A percentile compares a stretch with the other conserved stretches of the same genome.
phyloP scores from a whole-genome alignment of 2,888 invertebrate genomes.

The Stegana nigrithorax region DNA sequence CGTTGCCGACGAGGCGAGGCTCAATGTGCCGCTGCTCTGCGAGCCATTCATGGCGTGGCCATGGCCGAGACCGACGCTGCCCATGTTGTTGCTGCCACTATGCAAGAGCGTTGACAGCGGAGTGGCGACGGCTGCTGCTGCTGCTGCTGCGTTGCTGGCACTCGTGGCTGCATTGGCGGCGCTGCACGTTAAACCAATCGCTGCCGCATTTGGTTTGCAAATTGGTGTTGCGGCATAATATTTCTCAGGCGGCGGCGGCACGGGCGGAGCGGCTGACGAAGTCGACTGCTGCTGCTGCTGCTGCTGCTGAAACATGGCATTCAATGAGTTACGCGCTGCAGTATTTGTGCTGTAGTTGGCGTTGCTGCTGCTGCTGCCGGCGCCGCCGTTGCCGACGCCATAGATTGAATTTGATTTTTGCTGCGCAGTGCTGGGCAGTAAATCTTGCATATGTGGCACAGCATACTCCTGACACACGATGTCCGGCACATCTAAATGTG shows the following conservation, averaged over 20 bases:
- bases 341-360: conserved; percentile 46
- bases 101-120: conserved; percentile 13
- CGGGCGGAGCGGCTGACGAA: conserved; percentile 72
- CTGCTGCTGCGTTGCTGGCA: background rate
- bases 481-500: conserved; percentile 73
- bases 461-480: conserved; percentile 75
- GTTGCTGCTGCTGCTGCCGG: conserved; percentile 47
- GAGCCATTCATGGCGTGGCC: conserved; percentile 34
- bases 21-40: conserved; percentile 52
- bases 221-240: conserved; percentile 81
- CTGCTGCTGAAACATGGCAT: conserved; percentile 42
- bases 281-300: conserved; percentile 29
- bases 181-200: no score
- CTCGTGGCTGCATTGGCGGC: no score
- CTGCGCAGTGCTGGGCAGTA: conserved; percentile 60
- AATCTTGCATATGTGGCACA: conserved; percentile 73
- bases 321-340: conserved; percentile 64
- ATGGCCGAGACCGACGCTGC: background rate
- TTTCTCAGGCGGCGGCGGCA: conserved; percentile 77
- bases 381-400: conserved; percentile 32
- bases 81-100: conserved; percentile 4
- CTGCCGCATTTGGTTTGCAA: conserved; percentile 68
- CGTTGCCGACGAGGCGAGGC: conserved; percentile 55
- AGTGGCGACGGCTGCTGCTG: conserved; percentile 19
- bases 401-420: conserved; percentile 62